A percentile compares a stretch with the other conserved stretches of the same genome.
These are phyloP conservation scores for Ichneumoninae sp. DNA, from an alignment of 2,888 invertebrate species.

Conservation along the genomic window DNA sequence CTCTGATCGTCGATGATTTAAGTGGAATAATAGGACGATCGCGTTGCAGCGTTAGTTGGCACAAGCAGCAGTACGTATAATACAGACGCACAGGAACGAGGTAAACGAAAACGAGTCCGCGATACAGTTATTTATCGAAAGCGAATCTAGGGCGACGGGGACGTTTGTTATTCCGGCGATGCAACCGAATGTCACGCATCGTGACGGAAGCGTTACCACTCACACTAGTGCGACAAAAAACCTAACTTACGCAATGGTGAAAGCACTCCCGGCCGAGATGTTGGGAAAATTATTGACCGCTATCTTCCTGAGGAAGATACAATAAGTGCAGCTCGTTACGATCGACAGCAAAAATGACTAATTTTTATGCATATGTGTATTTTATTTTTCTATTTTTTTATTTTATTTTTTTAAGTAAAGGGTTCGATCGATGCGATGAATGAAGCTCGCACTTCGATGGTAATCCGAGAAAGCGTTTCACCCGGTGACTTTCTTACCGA, in stretches of 20 bases:
- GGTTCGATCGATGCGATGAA: neutral
- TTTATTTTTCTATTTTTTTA: neutral
- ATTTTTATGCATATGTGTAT: neutral
- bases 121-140: conserved; percentile 65
- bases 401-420: neutral
- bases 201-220: conserved; percentile 80
- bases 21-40: conserved; percentile 16
- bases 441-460: conserved; percentile 32
- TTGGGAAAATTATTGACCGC: conserved; percentile 75
- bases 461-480: conserved; percentile 57
- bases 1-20: conserved; percentile 16
- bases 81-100: neutral
- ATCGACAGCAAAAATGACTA: neutral
- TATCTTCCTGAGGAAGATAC: neutral
- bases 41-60: conserved; percentile 33
- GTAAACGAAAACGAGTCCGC: conserved; percentile 29
- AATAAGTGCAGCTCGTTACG: neutral
- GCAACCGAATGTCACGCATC: conserved; percentile 58
- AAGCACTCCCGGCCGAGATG: conserved; percentile 70
- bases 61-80: neutral
- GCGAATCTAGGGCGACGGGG: conserved; percentile 59
- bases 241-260: conserved; percentile 78
- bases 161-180: conserved; percentile 70
- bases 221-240: conserved; percentile 73
- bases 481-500: conserved; percentile 56